Percentiles rank a stretch among this genome's conserved stretches.
These are phyloP conservation scores for Apteryx owenii DNA, from an alignment of 2,113 vertebrate species.

Conservation along the genomic window DNA sequence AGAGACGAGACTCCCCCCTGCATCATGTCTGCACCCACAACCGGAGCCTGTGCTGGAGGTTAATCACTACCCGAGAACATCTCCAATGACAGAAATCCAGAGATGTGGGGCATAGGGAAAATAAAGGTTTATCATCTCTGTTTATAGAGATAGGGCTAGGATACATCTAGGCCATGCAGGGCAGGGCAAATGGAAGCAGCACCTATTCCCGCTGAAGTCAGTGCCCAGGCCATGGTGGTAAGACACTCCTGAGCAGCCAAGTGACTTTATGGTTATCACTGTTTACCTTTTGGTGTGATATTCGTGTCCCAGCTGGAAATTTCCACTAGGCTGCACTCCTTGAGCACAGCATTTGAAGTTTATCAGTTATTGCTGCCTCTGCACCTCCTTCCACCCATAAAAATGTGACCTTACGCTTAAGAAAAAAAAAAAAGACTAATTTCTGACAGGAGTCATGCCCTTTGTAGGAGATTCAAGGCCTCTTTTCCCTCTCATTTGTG, in stretches of 20 bases:
- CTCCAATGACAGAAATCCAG: accelerated
- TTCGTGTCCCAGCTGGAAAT: conserved; percentile 13
- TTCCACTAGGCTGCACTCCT: not conserved
- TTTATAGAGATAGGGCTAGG: not conserved
- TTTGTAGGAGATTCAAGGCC: accelerated
- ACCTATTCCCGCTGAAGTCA: not conserved
- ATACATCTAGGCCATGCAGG: not conserved
- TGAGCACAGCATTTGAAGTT: not conserved
- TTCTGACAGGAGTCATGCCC: not conserved
- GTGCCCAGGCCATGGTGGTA: accelerated
- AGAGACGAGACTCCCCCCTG: not conserved
- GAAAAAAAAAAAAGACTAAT: not conserved
- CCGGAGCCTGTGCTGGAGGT: not conserved
- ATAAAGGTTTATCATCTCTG: too few relatives aligned
- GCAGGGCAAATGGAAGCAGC: not conserved
- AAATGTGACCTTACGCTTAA: not conserved
- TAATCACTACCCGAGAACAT: too few relatives aligned
- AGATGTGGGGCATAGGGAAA: not conserved
- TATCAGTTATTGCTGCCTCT: not conserved
- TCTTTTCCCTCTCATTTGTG: not conserved
- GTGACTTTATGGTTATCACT: not conserved
- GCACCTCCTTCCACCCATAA: not conserved
- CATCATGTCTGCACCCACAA: not conserved
- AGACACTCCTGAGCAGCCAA: not conserved
- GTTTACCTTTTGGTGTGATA: not conserved